Base-by-base conservation (phyloP, 1,140 invertebrate genomes). In the Drosophila virilis region DNA sequence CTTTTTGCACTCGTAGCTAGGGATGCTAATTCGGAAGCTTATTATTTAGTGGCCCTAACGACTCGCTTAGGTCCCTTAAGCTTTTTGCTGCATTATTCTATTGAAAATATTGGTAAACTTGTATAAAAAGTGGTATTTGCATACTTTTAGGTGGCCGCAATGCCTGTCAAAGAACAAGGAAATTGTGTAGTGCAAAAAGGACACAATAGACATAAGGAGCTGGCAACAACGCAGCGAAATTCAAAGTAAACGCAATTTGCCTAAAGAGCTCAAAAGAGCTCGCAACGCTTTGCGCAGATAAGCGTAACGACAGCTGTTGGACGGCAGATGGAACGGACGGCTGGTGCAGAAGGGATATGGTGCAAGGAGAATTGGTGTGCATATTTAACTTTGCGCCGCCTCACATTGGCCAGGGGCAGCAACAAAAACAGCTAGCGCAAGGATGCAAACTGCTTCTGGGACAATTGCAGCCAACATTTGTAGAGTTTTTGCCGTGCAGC, bases 401-500 rank as follows among this genome's bases (percentile, higher is more conserved):
- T 8, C 48, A 54, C 51, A 70, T 48, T 50, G 52, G 55, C 65
- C 10, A 68, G 43, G 54, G 43, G 62, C 48, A 28, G 22, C 22
- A 28, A 62, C 45, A 65, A 48, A 50, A 69, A 66, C 64, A 66
- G 35, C 17, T 50, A 57, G 10, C 13, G 54, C 52, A 70, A 59
- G 37, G 48, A 12, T 72, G 74, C 74, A 74, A 64, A 78, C 57
- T 35, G 48, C 54, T 64, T 17, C 38, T 81, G 74, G 48, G 66
- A 84, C 82, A 81, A 85, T 85, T 85, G 74, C 69, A 85, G 35
- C 68, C 75, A 74, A 74, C 81, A 80, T 80, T 85, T 85, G 81
- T 54, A 46, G 42, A 54, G 40, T 45, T 45, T 45, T 51, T 55
- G 28, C 37, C 37, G 35, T 54, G 58, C 48, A 15, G 57, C 48